Evolutionary conservation across 2,797 vertebrate species (phyloP), one percentile per base, ranked within the genome.

Genomic region (Phylloscopus collybita): DNA sequence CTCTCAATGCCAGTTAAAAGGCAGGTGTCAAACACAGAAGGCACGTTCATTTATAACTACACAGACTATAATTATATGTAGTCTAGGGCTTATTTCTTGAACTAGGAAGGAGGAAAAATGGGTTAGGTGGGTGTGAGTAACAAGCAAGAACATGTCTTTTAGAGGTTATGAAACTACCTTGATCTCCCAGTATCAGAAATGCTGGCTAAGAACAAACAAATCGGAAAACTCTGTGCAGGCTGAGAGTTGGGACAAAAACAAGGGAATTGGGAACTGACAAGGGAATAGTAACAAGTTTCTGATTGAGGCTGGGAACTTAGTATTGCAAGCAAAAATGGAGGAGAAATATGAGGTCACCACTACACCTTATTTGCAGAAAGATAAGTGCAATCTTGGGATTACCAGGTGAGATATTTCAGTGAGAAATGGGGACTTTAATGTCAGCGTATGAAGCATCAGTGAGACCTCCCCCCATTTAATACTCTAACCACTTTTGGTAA

Each of bases 41-140:
- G 94, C 93, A 90, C 53, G 17, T 90, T 96, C 92, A 88, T 95
- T 96, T 96, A 93, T 95, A 97, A 92, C 88, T 38, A 66, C 80
- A 54, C 67, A 94, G 86, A 93, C 91, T 95, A 95, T 95, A 93
- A 97, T 95, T 94, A 92, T 65, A 93, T 92, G 69, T 93, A 89
- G 91, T 93, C 95, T 96, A 78, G 92, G 95, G 67, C 67, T 95
- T 95, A 74, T 93, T 96, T 96, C 86, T 67, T 87, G 74, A 95
- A 90, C 86, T 80, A 67, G 57, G 83, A 88, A 86, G 91, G 34
- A 96, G 49, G 86, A 71, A 96, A 94, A 96, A 80, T 96, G 78
- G 96, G 95, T 94, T 96, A 94, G 90, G 93, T 97, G 93, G 90
- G 93, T 88, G 93, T 88, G 88, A 93, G 53, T 60, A 96, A 76